Base-by-base conservation (phyloP, 2,113 vertebrate species). In the Oreochromis spilurus region DNA sequence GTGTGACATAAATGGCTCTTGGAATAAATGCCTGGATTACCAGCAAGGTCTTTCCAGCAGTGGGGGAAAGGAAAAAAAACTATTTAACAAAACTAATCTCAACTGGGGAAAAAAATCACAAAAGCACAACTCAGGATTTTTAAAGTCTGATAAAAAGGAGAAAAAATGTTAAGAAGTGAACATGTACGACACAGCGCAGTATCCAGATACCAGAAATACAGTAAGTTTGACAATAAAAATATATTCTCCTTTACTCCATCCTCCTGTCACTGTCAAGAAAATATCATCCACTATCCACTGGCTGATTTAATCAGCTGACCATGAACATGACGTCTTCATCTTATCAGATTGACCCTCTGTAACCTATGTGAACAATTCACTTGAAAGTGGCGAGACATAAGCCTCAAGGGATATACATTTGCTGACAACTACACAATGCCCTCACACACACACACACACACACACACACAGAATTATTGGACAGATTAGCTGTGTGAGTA, bases 251-350 rank as follows among this genome's bases (percentile, higher is more conserved):
- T 70, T 70, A 48, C 9, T 26, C 26, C 19, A 21, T 85, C 70
- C 10, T 80, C 11, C 26, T 57, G 48, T 79, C 0, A 10, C 55
- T 82, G 60, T 84, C 53, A 67, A 29, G 45, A 43, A 86, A 78
- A 85, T 19, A 62, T 50, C 54, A 65, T 19, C 17, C 53, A 43
- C 50, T n/a, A 57, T 62, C 24, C 34, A 29, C 26, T 36, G 84
- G 82, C 72, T 79, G 58, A 57, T 79, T 81, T 65, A 84, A 48
- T 36, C 88, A 82, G 67, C 87, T 90, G 91, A 92, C 88, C 82
- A 40, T 84, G 72, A 90, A 90, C 80, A 62, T 29, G 91, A 87
- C 84, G 88, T 62, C 60, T 79, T 29, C 3, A 38, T 89, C 82
- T 79, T 79, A 88, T 90, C 72, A 72, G 31, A 86, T 85, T 89